phyloP scores from a whole-genome alignment of 2,888 invertebrate species.

The Cryptosula pallasiana region DNA sequence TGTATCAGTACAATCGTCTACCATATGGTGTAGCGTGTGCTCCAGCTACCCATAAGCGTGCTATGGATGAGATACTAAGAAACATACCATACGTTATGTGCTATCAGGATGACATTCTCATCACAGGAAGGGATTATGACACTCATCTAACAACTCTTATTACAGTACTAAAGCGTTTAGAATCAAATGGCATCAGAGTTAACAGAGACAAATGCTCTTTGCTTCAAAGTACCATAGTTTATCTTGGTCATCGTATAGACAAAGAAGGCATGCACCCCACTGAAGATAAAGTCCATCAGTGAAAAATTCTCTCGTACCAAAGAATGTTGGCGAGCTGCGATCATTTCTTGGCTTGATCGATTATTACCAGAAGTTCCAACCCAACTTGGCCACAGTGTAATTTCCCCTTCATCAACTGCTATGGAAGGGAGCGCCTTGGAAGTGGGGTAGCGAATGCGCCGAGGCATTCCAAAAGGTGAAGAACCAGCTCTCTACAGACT shows the following conservation, averaged over 20 bases:
- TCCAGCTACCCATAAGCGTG: constrained; percentile 31
- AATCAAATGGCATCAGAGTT: constrained; percentile 17
- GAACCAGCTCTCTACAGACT: constrained; percentile 25
- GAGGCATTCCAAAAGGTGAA: constrained; percentile 25
- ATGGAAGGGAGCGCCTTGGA: neutral
- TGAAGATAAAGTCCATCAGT: constrained; percentile 26
- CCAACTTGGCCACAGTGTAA: neutral
- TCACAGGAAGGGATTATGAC: constrained; percentile 10
- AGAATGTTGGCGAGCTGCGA: neutral
- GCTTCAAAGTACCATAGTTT: neutral
- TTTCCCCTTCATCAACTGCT: neutral
- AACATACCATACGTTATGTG: constrained; percentile 25
- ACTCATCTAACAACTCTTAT: constrained; percentile 21
- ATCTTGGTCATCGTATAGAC: constrained; percentile 9
- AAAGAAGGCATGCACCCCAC: constrained; percentile 24
- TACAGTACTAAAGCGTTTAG: constrained; percentile 13
- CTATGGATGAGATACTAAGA: constrained; percentile 29
- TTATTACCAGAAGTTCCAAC: constrained; percentile 12
- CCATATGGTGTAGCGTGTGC: constrained; percentile 31
- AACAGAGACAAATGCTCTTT: constrained; percentile 25
- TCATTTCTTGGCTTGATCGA: neutral
- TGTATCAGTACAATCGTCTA: constrained; percentile 29
- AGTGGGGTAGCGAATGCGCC: constrained; percentile 21
- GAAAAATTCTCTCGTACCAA: neutral
- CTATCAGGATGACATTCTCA: constrained; percentile 27